Evolutionary conservation across 1,140 invertebrate species (phyloP).

Genomic region (Calephelis nemesis): DNA sequence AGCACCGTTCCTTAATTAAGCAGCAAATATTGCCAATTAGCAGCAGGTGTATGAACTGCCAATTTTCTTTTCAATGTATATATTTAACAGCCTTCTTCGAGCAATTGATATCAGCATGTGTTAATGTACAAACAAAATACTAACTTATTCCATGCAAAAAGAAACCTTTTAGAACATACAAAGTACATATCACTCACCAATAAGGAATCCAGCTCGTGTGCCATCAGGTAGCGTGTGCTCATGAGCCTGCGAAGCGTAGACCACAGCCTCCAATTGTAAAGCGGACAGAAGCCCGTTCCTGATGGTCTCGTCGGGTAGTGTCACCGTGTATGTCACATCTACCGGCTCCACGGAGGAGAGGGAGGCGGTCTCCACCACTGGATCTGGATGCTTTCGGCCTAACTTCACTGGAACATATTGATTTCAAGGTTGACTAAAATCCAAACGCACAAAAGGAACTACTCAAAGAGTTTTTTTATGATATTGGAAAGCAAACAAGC

Average conservation of each 20-base stretch:
- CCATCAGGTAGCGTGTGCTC: conserved; percentile 94
- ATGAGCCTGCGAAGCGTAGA: conserved; percentile 98
- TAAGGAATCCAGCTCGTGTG: conserved; percentile 95
- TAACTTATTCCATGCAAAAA: background rate
- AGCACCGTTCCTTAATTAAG: too few relatives aligned
- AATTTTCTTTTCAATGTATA: too few relatives aligned
- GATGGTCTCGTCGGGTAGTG: conserved; percentile 92
- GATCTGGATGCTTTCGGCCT: conserved; percentile 97
- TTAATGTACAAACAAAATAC: too few relatives aligned
- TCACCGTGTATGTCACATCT: conserved; percentile 94
- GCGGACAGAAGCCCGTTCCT: conserved; percentile 93
- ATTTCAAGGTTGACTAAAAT: too few relatives aligned
- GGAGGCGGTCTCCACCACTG: conserved; percentile 99
- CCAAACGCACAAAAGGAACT: too few relatives aligned
- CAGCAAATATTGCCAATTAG: too few relatives aligned
- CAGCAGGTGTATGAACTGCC: too few relatives aligned
- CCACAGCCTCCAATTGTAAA: conserved; percentile 97
- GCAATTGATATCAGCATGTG: too few relatives aligned
- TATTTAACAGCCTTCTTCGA: too few relatives aligned
- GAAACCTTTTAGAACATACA: background rate
- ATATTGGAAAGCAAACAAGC: too few relatives aligned
- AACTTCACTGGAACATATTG: conserved; percentile 86
- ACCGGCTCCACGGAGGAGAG: conserved; percentile 97
- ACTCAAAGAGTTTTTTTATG: too few relatives aligned
- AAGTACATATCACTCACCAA: conserved; percentile 76